Evolutionary conservation across 2,888 invertebrate genomes (phyloP).

Genomic region (Scaptomyza caliginosa): DNA sequence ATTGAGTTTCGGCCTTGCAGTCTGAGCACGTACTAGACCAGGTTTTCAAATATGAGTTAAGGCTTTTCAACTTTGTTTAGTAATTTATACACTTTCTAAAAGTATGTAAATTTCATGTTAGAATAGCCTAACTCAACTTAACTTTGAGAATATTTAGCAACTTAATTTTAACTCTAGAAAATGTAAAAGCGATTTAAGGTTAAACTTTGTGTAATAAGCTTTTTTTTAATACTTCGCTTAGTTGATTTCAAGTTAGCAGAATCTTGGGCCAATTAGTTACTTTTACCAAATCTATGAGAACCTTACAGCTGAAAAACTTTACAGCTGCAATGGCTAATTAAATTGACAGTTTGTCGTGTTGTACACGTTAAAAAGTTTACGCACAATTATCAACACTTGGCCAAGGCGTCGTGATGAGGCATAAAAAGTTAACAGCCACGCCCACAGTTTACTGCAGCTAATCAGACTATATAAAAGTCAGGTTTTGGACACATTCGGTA

Average conservation of each 20-base stretch:
- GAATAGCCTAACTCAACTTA: too few species aligned
- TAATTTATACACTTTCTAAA: slow-evolving; percentile 9
- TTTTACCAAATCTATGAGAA: slow-evolving; percentile 12
- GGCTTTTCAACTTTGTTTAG: neutral
- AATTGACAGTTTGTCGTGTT: slow-evolving; percentile 25
- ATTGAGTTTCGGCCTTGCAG: slow-evolving; percentile 33
- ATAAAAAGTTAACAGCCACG: slow-evolving; percentile 58
- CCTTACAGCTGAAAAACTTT: slow-evolving; percentile 48
- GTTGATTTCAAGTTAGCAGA: neutral
- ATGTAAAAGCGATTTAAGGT: too few species aligned
- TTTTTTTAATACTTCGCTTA: neutral
- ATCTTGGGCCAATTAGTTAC: slow-evolving; percentile 3
- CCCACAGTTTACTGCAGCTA: slow-evolving; percentile 26
- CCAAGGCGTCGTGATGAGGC: slow-evolving; percentile 55
- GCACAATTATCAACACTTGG: slow-evolving; percentile 72
- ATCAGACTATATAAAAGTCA: slow-evolving; percentile 34
- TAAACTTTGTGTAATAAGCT: neutral
- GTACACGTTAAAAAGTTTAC: slow-evolving; percentile 52
- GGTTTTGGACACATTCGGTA: slow-evolving; percentile 4
- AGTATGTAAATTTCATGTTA: neutral
- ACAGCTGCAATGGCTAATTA: slow-evolving; percentile 57
- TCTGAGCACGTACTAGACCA: slow-evolving; percentile 51
- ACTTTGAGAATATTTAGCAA: too few species aligned
- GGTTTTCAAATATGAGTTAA: slow-evolving; percentile 16
- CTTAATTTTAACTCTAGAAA: neutral